Conservation (phyloP, 2,888 invertebrate genomes). For the Nebria brevicollis region DNA sequence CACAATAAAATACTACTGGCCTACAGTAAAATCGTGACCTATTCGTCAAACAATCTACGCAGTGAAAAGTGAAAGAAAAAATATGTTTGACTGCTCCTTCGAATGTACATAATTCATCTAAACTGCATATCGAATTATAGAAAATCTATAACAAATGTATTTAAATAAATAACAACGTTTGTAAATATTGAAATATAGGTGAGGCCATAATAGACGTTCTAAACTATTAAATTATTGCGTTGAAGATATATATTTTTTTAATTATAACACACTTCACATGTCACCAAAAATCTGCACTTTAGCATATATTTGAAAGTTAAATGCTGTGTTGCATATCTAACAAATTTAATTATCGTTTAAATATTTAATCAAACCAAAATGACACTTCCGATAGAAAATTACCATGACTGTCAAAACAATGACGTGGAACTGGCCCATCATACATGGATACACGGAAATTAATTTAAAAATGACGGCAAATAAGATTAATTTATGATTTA, state of each 20-base stretch:
- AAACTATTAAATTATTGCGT: not conserved
- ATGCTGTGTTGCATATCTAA: not conserved
- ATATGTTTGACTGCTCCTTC: not conserved
- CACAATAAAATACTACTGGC: not conserved
- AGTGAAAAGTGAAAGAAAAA: slow-evolving; percentile 1
- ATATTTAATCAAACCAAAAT: not conserved
- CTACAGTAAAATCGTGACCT: slow-evolving; percentile 1
- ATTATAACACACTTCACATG: not conserved
- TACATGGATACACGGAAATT: not conserved
- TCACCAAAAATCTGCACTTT: not conserved
- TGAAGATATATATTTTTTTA: not conserved
- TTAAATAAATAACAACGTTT: not conserved
- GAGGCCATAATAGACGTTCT: not conserved
- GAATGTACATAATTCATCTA: slow-evolving; percentile 1
- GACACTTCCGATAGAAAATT: slow-evolving; percentile 1
- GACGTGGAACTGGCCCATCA: not conserved
- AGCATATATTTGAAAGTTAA: not conserved
- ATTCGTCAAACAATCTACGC: not conserved
- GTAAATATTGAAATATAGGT: not conserved
- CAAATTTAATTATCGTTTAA: not conserved
- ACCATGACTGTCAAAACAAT: not conserved
- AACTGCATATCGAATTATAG: not conserved
- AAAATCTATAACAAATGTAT: not conserved
- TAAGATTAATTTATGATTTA: too few species aligned
- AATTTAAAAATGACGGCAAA: too few species aligned